Evolutionary conservation across 2,113 vertebrate genomes (phyloP).

Genomic region (Patagioenas fasciata): DNA sequence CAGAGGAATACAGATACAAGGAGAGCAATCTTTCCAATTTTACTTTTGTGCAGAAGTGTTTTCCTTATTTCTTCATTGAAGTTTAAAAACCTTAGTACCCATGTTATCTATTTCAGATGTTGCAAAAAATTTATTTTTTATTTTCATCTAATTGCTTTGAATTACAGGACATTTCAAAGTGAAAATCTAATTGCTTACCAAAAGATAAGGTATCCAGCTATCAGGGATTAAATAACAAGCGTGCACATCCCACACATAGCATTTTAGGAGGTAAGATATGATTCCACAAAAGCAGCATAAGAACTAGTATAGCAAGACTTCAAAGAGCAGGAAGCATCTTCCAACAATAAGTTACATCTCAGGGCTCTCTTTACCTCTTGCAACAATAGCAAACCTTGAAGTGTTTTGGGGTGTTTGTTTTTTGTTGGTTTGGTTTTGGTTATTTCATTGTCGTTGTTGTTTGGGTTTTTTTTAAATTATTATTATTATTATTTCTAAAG

Average conservation of each 20-base stretch:
- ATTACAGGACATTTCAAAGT: neutral
- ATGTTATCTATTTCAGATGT: neutral
- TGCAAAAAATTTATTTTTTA: neutral
- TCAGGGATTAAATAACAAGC: neutral
- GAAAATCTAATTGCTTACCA: neutral
- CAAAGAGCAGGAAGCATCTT: neutral
- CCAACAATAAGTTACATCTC: neutral
- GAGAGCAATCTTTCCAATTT: neutral
- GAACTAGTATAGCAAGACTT: neutral
- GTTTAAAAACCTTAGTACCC: neutral
- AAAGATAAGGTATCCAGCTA: neutral
- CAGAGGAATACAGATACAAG: neutral
- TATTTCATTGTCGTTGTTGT: no score
- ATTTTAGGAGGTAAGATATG: neutral
- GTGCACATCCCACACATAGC: neutral
- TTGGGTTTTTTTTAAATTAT: neutral
- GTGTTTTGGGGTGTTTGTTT: neutral
- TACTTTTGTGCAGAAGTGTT: neutral
- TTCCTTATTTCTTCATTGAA: neutral
- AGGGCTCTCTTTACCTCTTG: neutral
- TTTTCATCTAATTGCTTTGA: neutral
- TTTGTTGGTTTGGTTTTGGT: no score
- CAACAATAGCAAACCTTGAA: neutral
- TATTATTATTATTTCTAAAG: neutral
- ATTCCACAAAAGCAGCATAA: neutral